Evolutionary conservation across 2,888 invertebrate genomes (phyloP), one percentile per base, ranked within the genome.

Genomic region (Brachycybe producta): DNA sequence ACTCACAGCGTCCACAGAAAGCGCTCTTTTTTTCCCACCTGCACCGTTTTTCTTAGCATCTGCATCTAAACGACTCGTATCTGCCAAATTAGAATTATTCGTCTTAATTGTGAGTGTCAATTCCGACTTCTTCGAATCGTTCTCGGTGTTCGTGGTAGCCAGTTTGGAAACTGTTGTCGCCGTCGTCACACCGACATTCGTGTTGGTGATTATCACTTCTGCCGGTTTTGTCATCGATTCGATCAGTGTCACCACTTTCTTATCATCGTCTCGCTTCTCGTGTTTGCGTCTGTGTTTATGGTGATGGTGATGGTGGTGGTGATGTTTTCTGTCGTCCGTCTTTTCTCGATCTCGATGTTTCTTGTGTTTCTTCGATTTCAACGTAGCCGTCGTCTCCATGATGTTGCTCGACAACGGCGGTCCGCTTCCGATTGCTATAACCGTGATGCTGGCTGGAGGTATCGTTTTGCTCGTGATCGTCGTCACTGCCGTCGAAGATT

Each of bases 231-330:
- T 17, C 15, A 17, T 36, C 36, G 36, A 5, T 19, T 36, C 36
- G 7, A 19, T 36, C 19, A 5, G 8, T 19, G 5, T 36, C 36
- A 36, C n/a, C 36, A 36, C 15, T 19, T 55, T 54, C 57, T 50
- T 48, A 28, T 38, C 38, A 19, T 42, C 32, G 19, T 57, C 61
- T 49, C 70, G 28, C 62, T 65, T 57, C 65, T 68, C 64, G 36
- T 72, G 70, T 57, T 75, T 75, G 39, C 75, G 74, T 54, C 64
- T 62, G 50, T 62, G 70, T 61, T 80, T 77, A 66, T 83, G 78
- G 62, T 81, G 77, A 62, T 52, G 55, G 28, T 57, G 56, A 65
- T 80, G 79, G 61, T 84, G 84, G 67, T 84, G 84, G 55, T 51
- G 55, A 30, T 57, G 56, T 8, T 41, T 52, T 39, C 24, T 17